A percentile compares a stretch with the other conserved stretches of the same genome.
These are phyloP conservation scores for Hemibagrus guttatus DNA, from an alignment of 2,797 vertebrate species.

Conservation along the genomic window DNA sequence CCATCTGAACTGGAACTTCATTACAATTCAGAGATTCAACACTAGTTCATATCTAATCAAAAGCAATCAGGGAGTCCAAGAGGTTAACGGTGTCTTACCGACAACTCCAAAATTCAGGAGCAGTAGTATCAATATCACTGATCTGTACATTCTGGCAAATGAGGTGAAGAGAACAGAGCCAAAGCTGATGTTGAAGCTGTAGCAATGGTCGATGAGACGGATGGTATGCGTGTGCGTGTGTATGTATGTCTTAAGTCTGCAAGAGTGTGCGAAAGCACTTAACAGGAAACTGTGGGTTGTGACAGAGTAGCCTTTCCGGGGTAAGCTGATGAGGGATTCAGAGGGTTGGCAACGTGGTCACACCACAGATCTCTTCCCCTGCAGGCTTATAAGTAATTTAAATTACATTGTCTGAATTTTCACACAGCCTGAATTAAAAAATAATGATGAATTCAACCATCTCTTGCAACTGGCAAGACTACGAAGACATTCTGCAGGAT, in stretches of 20 bases:
- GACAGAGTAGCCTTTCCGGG: constrained; percentile 63
- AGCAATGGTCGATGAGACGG: neutral
- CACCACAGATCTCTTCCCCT: neutral
- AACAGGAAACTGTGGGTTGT: constrained; percentile 69
- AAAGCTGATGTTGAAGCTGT: neutral
- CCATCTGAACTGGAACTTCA: neutral
- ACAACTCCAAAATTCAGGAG: constrained; percentile 41
- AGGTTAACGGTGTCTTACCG: constrained; percentile 50
- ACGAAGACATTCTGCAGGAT: neutral
- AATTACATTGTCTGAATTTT: neutral
- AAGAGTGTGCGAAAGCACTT: constrained; percentile 24
- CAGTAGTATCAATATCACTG: constrained; percentile 38
- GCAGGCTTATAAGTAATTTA: neutral
- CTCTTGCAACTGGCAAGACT: neutral
- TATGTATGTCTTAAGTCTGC: neutral
- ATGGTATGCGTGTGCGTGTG: constrained; percentile 1
- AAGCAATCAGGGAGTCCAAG: neutral
- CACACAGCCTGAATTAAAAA: neutral
- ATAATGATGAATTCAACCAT: neutral
- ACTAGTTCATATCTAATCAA: neutral
- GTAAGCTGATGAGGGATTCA: neutral
- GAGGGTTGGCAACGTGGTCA: neutral
- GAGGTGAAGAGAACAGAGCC: neutral
- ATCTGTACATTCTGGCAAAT: constrained; percentile 42
- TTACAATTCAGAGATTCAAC: neutral